Conservation (phyloP, 2,113 vertebrate genomes). For the Muscicapa adusta region DNA sequence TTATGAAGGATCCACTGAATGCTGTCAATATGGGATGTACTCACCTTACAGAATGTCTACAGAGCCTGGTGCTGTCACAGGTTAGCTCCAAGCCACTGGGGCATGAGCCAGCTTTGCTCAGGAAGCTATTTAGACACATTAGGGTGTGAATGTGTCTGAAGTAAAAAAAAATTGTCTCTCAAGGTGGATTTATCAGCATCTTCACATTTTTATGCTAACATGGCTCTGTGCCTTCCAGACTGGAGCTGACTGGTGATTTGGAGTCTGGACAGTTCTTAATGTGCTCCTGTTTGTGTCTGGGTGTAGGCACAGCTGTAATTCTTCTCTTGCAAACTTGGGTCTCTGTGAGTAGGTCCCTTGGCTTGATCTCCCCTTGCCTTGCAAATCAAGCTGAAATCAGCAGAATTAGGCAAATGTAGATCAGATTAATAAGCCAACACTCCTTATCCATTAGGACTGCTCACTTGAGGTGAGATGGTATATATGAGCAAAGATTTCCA, state of each 20-base stretch:
- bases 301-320: not conserved
- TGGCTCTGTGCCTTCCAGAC: not conserved
- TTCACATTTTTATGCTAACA: not conserved
- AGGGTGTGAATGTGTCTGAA: not conserved
- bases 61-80: not conserved
- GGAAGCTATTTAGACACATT: not conserved
- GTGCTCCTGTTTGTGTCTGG: not conserved
- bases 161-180: not conserved
- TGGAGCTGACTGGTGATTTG: not conserved
- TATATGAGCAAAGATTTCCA: not conserved
- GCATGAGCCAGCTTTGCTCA: not conserved
- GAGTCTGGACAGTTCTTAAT: not conserved
- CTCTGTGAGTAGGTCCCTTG: not conserved
- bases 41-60: not conserved
- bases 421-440: not conserved
- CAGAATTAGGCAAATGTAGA: not conserved
- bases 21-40: not conserved
- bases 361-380: not conserved
- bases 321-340: not conserved
- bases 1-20: not conserved
- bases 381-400: slow-evolving; percentile 16
- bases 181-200: not conserved
- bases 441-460: not conserved
- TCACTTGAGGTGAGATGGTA: not conserved
- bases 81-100: not conserved